phyloP scores from a whole-genome alignment of 2,888 invertebrate genomes.

The Patella pellucida region DNA sequence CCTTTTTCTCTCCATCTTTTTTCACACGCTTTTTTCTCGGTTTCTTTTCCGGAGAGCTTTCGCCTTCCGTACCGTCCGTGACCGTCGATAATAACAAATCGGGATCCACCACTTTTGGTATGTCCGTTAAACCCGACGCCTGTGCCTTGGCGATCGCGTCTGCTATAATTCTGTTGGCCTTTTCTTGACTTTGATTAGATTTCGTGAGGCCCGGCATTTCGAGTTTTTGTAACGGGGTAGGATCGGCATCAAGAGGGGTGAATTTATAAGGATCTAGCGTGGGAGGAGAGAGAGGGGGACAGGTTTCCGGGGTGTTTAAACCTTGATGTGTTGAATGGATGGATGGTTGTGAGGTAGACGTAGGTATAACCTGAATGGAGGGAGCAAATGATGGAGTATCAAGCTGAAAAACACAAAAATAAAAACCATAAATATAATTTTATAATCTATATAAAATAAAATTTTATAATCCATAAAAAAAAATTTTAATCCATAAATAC shows the following conservation, averaged over 20 bases:
- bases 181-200: constrained; percentile 45
- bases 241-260: constrained; percentile 1
- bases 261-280: constrained; percentile 7
- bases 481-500: no score
- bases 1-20: constrained; percentile 34
- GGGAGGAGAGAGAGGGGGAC: neutral
- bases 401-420: neutral
- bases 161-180: constrained; percentile 57
- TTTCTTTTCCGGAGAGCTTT: constrained; percentile 27
- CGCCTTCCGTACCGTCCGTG: constrained; percentile 42
- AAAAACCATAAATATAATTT: no score
- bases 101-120: constrained; percentile 45
- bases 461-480: no score
- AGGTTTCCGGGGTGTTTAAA: constrained; percentile 1
- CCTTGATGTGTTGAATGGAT: constrained; percentile 2
- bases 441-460: no score
- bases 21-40: constrained; percentile 44
- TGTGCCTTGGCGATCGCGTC: constrained; percentile 61
- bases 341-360: constrained; percentile 9
- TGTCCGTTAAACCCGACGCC: constrained; percentile 41
- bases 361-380: neutral
- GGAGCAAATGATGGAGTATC: constrained; percentile 6
- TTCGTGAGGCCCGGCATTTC: constrained; percentile 5
- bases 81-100: constrained; percentile 51
- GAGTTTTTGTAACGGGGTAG: neutral